Percentiles rank a stretch among this genome's conserved stretches.
Evolutionary conservation across 1,140 invertebrate species (phyloP).

Genomic region (Drosophila simulans): DNA sequence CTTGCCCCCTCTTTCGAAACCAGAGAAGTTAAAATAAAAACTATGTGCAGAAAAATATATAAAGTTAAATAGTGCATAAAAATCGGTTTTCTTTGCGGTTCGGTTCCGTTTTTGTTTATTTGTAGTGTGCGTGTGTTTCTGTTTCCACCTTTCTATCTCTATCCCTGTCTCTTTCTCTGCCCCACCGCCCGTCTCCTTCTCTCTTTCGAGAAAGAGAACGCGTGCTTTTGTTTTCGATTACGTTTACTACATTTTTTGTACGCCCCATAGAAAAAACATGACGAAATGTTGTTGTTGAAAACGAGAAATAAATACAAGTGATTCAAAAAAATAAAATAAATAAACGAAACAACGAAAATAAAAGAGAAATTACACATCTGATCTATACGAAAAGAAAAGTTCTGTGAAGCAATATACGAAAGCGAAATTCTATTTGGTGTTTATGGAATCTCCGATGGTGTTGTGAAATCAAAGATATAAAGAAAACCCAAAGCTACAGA

Average conservation of each 20-base stretch:
- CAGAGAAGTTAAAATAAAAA: conserved; percentile 42
- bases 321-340: conserved; percentile 19
- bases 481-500: conserved; percentile 18
- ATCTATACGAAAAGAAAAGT: conserved; percentile 16
- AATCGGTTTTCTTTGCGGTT: conserved; percentile 72
- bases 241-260: conserved; percentile 65
- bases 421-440: conserved; percentile 35
- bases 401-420: conserved; percentile 31
- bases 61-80: conserved; percentile 79
- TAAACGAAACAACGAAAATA: conserved; percentile 28
- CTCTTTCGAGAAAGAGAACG: conserved; percentile 3
- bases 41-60: conserved; percentile 45
- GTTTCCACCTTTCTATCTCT: conserved; percentile 18
- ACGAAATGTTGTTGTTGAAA: conserved; percentile 63
- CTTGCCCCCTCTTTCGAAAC: neutral
- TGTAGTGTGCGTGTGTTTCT: conserved; percentile 22
- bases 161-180: neutral
- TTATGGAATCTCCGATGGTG: conserved; percentile 21
- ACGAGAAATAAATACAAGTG: conserved; percentile 55
- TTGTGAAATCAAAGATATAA: conserved; percentile 34
- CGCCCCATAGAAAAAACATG: conserved; percentile 60
- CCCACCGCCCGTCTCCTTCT: neutral
- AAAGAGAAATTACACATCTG: conserved; percentile 11
- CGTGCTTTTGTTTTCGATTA: conserved; percentile 71
- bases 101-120: conserved; percentile 42